A percentile compares a stretch with the other conserved stretches of the same genome.
phyloP scores from a whole-genome alignment of 2,888 invertebrate genomes.

The Cryptosula pallasiana region DNA sequence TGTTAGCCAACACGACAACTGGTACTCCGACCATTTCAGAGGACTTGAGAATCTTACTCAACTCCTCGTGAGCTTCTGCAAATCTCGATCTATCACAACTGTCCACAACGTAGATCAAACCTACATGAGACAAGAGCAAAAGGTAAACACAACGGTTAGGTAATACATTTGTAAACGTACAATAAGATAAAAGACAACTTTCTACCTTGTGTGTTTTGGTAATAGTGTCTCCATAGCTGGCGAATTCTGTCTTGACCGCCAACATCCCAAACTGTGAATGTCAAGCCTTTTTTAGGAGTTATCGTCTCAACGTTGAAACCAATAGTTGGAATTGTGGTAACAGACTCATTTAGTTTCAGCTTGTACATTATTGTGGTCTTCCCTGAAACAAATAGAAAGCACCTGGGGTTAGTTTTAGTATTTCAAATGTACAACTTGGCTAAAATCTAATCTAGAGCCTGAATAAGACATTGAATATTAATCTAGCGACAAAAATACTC shows the following conservation, averaged over 20 bases:
- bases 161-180: neutral
- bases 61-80: slow-evolving; percentile 29
- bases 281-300: slow-evolving; percentile 41
- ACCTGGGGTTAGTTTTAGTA: no score
- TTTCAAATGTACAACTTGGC: no score
- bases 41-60: slow-evolving; percentile 27
- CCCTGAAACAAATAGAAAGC: no score
- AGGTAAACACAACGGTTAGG: neutral
- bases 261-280: slow-evolving; percentile 53
- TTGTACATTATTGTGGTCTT: slow-evolving; percentile 52
- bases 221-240: slow-evolving; percentile 49
- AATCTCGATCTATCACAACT: slow-evolving; percentile 29
- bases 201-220: slow-evolving; percentile 41
- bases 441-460: no score
- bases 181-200: neutral
- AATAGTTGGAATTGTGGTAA: slow-evolving; percentile 48
- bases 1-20: slow-evolving; percentile 31
- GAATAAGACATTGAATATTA: no score
- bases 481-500: no score
- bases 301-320: slow-evolving; percentile 53
- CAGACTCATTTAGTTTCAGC: slow-evolving; percentile 47
- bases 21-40: slow-evolving; percentile 30
- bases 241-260: slow-evolving; percentile 51
- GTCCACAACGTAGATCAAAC: slow-evolving; percentile 32
- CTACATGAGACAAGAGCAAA: slow-evolving; percentile 9